Evolutionary conservation across 1,140 invertebrate genomes (phyloP), one percentile per base, ranked within the genome.

Genomic region (Dysdera silvatica): DNA sequence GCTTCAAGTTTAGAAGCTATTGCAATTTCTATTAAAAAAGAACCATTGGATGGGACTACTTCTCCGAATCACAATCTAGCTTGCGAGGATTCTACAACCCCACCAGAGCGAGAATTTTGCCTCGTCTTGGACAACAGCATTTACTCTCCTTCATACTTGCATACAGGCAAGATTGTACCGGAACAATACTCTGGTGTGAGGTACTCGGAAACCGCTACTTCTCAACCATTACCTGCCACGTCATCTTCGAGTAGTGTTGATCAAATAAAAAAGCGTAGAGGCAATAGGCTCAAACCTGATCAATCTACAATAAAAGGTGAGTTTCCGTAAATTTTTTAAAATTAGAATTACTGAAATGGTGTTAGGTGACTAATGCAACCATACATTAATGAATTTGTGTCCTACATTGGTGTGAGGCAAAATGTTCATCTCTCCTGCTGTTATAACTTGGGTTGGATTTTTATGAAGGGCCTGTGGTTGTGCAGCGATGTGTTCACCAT

Each of bases 51-150:
- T 47, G 51, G 48, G 23, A 32, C 51, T 35, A 41, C 60, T 28
- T 61, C 40, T 20, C 55, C 60, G 8, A 40, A 54, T 37, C 8
- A 47, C 41, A 31, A 45, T 35, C 33, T 61, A 24, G 51, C 60
- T 28, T 61, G 60, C 37, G 28, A 20, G 31, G 37, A 37, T 23
- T 28, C 48, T 12, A 40, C 60, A 8, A 18, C 51, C 26, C 24
- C 29, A 54, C 51, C 53, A 31, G 45, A 59, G 20, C 47, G 55
- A 47, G 48, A 61, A 16, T 47, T 61, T n/a, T 55, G 51, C 20
- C 20, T 61, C 14, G 60, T 61, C 55, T 37, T 61, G 60, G 60
- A 54, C 40, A 61, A 55, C 37, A 43, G 60, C 20, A 47, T 54
- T 20, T 61, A 55, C 47, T 45, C 40, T 47, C 40, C 51, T 23